A percentile compares a stretch with the other conserved stretches of the same genome.
phyloP scores from a whole-genome alignment of 2,797 vertebrate species.

The Anguilla pacifica region DNA sequence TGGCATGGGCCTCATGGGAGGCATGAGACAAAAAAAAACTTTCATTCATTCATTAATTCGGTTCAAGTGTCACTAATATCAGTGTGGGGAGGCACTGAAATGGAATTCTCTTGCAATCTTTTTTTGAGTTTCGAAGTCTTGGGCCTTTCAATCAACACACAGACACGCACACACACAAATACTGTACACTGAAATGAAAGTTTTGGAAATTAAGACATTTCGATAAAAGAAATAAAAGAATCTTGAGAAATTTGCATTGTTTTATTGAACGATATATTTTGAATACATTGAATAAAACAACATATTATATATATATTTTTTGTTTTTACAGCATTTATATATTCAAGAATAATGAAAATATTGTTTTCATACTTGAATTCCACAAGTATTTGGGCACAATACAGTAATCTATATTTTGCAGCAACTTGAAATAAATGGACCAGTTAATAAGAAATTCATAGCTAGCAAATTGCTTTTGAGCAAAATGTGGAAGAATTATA shows the following conservation, averaged over 20 bases:
- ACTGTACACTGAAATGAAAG: not conserved
- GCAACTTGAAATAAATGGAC: slow-evolving; percentile 60
- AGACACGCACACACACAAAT: not conserved
- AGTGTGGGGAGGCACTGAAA: not conserved
- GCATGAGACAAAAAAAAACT: no score
- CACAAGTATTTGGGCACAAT: slow-evolving; percentile 61
- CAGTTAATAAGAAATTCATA: slow-evolving; percentile 58
- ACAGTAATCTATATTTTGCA: slow-evolving; percentile 57
- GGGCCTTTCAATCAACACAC: not conserved
- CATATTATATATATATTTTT: slow-evolving; percentile 27
- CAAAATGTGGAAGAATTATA: slow-evolving; percentile 58
- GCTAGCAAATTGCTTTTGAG: slow-evolving; percentile 54
- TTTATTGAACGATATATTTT: slow-evolving; percentile 57
- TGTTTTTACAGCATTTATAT: slow-evolving; percentile 50
- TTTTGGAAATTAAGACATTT: not conserved
- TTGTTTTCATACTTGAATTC: slow-evolving; percentile 52
- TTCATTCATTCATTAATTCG: no score
- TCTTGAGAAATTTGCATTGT: slow-evolving; percentile 53
- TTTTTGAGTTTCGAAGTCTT: not conserved
- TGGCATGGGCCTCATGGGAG: no score
- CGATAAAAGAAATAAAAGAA: slow-evolving; percentile 17
- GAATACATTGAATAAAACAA: slow-evolving; percentile 50
- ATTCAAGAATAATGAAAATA: slow-evolving; percentile 45
- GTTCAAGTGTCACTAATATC: not conserved
- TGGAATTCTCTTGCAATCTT: not conserved